Percentiles rank a stretch among this genome's conserved stretches.
phyloP scores from a whole-genome alignment of 2,888 invertebrate species.

The Caenorhabditis uteleia region DNA sequence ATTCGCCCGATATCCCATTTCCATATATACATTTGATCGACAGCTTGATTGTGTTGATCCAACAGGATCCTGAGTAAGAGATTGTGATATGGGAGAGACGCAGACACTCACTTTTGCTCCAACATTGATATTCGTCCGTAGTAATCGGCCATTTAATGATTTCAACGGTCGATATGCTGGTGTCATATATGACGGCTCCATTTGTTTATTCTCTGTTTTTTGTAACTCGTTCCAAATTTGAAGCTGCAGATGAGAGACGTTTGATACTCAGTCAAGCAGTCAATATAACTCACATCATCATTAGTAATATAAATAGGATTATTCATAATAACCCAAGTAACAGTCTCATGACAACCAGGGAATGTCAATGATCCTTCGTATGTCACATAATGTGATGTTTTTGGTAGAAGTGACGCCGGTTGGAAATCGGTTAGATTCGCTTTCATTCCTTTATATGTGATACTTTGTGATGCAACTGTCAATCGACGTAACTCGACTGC shows the following conservation, averaged over 20 bases:
- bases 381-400: conserved; percentile 92
- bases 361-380: conserved; percentile 71
- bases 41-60: conserved; percentile 42
- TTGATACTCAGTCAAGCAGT: too few species aligned
- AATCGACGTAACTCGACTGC: conserved; percentile 88
- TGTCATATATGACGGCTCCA: conserved; percentile 75
- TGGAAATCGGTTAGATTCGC: conserved; percentile 85
- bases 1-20: conserved; percentile 67
- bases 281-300: conserved; percentile 80
- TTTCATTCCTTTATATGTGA: conserved; percentile 84
- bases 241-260: too few species aligned
- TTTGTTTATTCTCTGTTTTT: conserved; percentile 59
- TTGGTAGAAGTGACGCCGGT: conserved; percentile 85
- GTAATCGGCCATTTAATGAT: conserved; percentile 88
- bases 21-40: conserved; percentile 63
- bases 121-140: conserved; percentile 95
- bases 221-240: conserved; percentile 67
- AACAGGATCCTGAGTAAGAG: conserved; percentile 11
- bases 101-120: conserved; percentile 30
- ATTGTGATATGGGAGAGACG: conserved; percentile 12
- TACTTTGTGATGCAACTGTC: conserved; percentile 89
- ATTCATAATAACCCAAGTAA: conserved; percentile 96
- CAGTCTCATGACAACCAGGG: conserved; percentile 92
- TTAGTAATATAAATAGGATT: conserved; percentile 95
- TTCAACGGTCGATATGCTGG: conserved; percentile 84